These are phyloP conservation scores for Aplysina aerophoba DNA, from an alignment of 37 sponge, comb jelly and placozoan species.

Conservation along the genomic window DNA sequence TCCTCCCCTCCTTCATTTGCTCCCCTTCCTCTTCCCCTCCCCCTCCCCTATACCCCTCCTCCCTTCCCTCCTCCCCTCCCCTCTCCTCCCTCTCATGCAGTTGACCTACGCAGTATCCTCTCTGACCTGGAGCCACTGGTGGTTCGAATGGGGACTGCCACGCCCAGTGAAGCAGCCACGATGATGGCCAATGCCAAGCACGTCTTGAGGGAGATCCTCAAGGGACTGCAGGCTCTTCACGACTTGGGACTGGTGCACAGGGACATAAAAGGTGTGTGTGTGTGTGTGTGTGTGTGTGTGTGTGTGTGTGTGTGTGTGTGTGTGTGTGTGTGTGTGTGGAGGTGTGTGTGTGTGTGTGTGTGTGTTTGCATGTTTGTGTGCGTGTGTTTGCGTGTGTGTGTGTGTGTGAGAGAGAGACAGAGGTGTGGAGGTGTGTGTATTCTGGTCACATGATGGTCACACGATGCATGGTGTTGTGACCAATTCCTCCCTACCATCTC, in stretches of 20 bases:
- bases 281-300: not conserved
- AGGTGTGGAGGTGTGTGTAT: not conserved
- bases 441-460: not conserved
- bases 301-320: too few species aligned
- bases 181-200: constrained; percentile 15
- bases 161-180: not conserved
- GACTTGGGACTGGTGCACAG: constrained; percentile 8
- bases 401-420: too few species aligned
- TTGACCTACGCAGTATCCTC: too few species aligned
- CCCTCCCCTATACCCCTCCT: too few species aligned
- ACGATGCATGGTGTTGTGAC: not conserved
- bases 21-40: too few species aligned
- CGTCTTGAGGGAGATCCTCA: constrained; percentile 32
- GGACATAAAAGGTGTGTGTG: constrained; percentile 11
- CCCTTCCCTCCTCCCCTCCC: too few species aligned
- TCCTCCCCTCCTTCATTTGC: too few species aligned
- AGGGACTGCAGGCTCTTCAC: constrained; percentile 7
- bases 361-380: constrained; percentile 4
- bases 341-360: not conserved
- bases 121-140: too few species aligned
- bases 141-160: too few species aligned
- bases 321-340: too few species aligned
- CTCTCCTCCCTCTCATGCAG: too few species aligned
- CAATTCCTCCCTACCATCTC: not conserved
- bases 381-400: not conserved